These are phyloP conservation scores for Julus scanicus DNA, from an alignment of 2,888 invertebrate genomes.

Conservation along the genomic window DNA sequence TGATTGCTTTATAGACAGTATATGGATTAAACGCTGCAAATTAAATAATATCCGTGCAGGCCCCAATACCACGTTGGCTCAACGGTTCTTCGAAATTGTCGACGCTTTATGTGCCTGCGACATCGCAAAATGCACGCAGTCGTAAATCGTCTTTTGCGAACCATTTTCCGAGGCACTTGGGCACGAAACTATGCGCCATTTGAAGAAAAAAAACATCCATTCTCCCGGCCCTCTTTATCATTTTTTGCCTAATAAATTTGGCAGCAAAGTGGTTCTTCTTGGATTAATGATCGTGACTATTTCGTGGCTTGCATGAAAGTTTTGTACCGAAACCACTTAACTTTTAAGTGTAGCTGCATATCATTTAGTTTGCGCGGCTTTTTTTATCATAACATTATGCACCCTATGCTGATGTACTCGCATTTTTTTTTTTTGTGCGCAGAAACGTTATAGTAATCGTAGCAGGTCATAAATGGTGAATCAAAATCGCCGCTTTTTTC, in stretches of 20 bases:
- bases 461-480: not conserved
- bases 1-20: conserved; percentile 45
- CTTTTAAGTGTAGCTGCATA: not conserved
- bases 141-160: conserved; percentile 36
- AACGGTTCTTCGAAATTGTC: not conserved
- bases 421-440: not conserved
- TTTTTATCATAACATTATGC: not conserved
- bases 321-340: conserved; percentile 26
- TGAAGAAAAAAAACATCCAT: not conserved
- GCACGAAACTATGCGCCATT: conserved; percentile 38
- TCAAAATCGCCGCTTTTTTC: not conserved
- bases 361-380: not conserved
- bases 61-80: not conserved
- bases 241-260: conserved; percentile 41
- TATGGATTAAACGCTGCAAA: conserved; percentile 32
- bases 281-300: conserved; percentile 44
- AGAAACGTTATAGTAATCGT: not conserved
- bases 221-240: conserved; percentile 7
- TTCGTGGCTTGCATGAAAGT: not conserved
- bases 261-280: conserved; percentile 39
- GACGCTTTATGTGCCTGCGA: conserved; percentile 30
- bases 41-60: conserved; percentile 32
- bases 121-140: not conserved
- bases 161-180: conserved; percentile 22
- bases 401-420: not conserved